Evolutionary conservation across 2,797 vertebrate species (phyloP).

Genomic region (Phalloptychus januarius): DNA sequence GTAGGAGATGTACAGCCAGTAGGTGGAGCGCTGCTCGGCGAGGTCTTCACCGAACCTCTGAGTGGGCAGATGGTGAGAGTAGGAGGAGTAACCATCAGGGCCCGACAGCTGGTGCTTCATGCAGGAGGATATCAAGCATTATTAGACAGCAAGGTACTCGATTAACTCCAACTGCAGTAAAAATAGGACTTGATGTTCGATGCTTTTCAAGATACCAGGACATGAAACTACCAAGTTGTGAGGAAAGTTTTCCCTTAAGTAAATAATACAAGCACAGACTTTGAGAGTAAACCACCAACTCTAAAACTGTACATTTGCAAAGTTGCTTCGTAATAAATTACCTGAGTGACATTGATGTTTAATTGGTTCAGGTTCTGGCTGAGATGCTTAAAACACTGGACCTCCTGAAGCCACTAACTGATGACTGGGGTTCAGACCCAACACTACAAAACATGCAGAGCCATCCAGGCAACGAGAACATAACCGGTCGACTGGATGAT

Average conservation of each 20-base stretch:
- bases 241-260: slow-evolving; percentile 1
- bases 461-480: slow-evolving; percentile 40
- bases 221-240: not conserved
- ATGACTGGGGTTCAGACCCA: slow-evolving; percentile 64
- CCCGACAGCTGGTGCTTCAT: slow-evolving; percentile 76
- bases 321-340: not conserved
- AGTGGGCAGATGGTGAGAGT: slow-evolving; percentile 79
- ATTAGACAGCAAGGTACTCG: slow-evolving; percentile 77
- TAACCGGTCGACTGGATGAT: slow-evolving; percentile 45
- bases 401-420: slow-evolving; percentile 67
- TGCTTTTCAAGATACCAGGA: too few species aligned
- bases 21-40: slow-evolving; percentile 85
- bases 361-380: slow-evolving; percentile 66
- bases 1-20: slow-evolving; percentile 85
- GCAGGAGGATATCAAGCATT: slow-evolving; percentile 82
- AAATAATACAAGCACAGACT: not conserved
- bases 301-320: not conserved
- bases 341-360: not conserved
- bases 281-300: not conserved
- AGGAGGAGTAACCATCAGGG: slow-evolving; percentile 76
- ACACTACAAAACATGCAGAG: slow-evolving; percentile 30
- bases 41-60: slow-evolving; percentile 86
- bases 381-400: slow-evolving; percentile 74
- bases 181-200: not conserved
- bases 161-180: not conserved